These are phyloP conservation scores for Bufo bufo DNA, from an alignment of 2,113 vertebrate species.

Conservation along the genomic window DNA sequence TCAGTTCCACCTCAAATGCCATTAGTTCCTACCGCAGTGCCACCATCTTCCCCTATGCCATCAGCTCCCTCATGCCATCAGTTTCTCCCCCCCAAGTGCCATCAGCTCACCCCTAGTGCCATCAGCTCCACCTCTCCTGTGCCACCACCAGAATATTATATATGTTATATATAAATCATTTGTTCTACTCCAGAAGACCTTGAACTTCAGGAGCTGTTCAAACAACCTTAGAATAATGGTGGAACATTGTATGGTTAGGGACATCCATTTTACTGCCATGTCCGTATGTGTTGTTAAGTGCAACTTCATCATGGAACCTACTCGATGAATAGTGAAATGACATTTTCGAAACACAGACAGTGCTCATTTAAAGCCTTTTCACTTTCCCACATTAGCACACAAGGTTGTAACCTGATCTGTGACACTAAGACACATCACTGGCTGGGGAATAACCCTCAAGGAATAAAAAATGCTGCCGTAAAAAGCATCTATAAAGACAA, in stretches of 20 bases:
- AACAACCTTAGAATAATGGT: not conserved
- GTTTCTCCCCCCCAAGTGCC: no score
- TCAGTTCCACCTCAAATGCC: no score
- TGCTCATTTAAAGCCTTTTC: not conserved
- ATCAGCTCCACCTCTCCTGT: no score
- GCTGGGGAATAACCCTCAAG: conserved; percentile 31
- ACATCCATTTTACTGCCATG: not conserved
- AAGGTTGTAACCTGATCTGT: conserved; percentile 38
- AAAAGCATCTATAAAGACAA: conserved; percentile 44
- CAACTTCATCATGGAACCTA: conserved; percentile 19
- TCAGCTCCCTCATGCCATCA: no score
- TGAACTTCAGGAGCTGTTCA: not conserved
- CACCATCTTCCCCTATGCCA: no score
- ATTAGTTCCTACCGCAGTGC: no score
- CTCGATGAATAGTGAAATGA: conserved; percentile 3
- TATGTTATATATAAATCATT: not conserved
- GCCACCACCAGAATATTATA: no score
- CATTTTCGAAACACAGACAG: conserved; percentile 13
- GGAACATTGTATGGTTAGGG: not conserved
- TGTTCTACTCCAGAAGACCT: conserved; percentile 1
- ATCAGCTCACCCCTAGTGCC: no score
- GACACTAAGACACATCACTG: conserved; percentile 31
- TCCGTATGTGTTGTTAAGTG: conserved; percentile 3
- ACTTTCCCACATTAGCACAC: conserved; percentile 12
- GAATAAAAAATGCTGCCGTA: conserved; percentile 39